A percentile compares a stretch with the other conserved stretches of the same genome.
Conservation (phyloP, 2,797 vertebrate species). For the Ambastaia sidthimunki region DNA sequence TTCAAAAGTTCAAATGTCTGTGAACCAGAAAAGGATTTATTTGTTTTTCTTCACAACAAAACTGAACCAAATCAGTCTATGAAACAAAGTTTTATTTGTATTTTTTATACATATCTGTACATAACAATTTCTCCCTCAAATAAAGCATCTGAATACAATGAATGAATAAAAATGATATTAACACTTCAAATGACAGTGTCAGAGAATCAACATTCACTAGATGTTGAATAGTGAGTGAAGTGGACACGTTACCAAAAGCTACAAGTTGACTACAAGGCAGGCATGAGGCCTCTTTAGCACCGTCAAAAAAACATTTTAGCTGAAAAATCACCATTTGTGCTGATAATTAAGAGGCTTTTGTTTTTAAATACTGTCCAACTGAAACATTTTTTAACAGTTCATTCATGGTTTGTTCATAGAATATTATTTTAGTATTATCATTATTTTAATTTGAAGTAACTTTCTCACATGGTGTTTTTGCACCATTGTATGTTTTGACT, state of each 20-base stretch:
- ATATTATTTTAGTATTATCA: conserved; percentile 66
- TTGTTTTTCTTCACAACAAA: not conserved
- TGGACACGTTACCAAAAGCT: conserved; percentile 89
- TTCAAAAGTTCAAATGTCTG: no score
- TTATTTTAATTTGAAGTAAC: conserved; percentile 63
- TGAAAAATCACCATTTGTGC: conserved; percentile 85
- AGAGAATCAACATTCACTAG: conserved; percentile 98
- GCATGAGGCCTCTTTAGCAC: conserved; percentile 95
- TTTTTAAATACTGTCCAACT: conserved; percentile 89
- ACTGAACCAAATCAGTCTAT: conserved; percentile 76
- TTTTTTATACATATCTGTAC: conserved; percentile 99
- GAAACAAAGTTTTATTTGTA: conserved; percentile 94
- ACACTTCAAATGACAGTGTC: conserved; percentile 89
- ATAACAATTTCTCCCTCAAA: conserved; percentile 92
- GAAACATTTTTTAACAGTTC: conserved; percentile 77
- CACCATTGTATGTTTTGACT: conserved; percentile 82
- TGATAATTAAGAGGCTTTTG: conserved; percentile 89
- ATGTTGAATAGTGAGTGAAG: conserved; percentile 93
- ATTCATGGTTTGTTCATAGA: conserved; percentile 66
- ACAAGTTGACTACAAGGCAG: conserved; percentile 96
- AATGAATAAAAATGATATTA: conserved; percentile 89
- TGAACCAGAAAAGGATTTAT: not conserved
- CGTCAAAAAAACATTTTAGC: conserved; percentile 87
- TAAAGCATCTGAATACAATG: conserved; percentile 91
- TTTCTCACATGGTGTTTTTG: conserved; percentile 73